Evolutionary conservation across 2,888 invertebrate species (phyloP).

Genomic region (Cremastobaeus sp.): DNA sequence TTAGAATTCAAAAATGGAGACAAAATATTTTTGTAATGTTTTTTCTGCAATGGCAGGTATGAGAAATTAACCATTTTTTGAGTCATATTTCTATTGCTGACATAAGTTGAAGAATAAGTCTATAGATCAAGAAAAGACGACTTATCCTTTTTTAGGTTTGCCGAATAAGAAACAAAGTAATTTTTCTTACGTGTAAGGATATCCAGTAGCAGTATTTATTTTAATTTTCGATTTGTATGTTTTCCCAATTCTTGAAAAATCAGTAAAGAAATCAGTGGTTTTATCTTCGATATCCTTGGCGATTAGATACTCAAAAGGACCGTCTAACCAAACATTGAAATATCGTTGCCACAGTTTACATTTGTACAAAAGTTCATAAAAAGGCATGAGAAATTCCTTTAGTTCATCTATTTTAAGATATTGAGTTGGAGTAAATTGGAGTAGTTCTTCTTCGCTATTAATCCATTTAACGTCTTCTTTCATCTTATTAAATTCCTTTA

Average conservation of each 20-base stretch:
- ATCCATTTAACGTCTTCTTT: slow-evolving; percentile 90
- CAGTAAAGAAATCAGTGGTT: slow-evolving; percentile 88
- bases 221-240: slow-evolving; percentile 87
- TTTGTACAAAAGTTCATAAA: slow-evolving; percentile 84
- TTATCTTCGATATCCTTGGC: slow-evolving; percentile 87
- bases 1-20: too few relatives aligned
- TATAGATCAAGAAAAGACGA: too few relatives aligned
- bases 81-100: too few relatives aligned
- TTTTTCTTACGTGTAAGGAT: slow-evolving; percentile 68
- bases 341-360: slow-evolving; percentile 87
- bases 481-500: slow-evolving; percentile 86
- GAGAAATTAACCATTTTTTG: too few relatives aligned
- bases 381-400: slow-evolving; percentile 85
- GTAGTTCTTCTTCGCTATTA: slow-evolving; percentile 91
- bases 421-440: slow-evolving; percentile 87
- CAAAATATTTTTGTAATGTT: too few relatives aligned
- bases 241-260: slow-evolving; percentile 89
- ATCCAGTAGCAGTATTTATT: slow-evolving; percentile 85
- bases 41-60: too few relatives aligned
- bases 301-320: slow-evolving; percentile 92
- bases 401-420: slow-evolving; percentile 90
- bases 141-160: too few relatives aligned
- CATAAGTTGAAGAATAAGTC: too few relatives aligned
- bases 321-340: slow-evolving; percentile 94
- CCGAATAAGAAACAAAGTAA: too few relatives aligned